These are phyloP conservation scores for Cheilinus undulatus DNA, from an alignment of 2,113 vertebrate genomes.

Conservation along the genomic window DNA sequence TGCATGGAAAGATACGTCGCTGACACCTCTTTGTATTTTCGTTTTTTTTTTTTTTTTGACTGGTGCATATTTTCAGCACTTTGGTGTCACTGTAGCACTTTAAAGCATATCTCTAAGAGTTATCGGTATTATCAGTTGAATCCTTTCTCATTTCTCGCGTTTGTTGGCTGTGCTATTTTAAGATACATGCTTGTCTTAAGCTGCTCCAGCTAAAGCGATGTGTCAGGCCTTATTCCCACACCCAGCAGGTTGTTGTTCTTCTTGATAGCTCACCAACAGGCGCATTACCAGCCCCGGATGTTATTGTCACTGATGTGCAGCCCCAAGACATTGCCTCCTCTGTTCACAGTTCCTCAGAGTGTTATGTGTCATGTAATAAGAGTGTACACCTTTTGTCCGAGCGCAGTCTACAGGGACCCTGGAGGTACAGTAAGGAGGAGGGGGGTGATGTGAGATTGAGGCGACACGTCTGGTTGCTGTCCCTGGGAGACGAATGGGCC, in stretches of 20 bases:
- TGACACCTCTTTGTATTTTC: conserved; percentile 39
- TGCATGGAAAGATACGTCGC: conserved; percentile 20
- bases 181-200: conserved; percentile 40
- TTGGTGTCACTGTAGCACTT: conserved; percentile 9
- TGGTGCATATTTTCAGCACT: conserved; percentile 36
- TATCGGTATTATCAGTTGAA: conserved; percentile 10
- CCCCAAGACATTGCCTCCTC: conserved; percentile 61
- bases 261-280: conserved; percentile 76
- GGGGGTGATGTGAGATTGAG: conserved; percentile 57
- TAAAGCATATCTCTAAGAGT: conserved; percentile 36
- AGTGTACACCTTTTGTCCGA: conserved; percentile 62
- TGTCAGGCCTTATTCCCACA: conserved; percentile 69
- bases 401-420: conserved; percentile 63
- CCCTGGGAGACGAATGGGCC: conserved; percentile 69
- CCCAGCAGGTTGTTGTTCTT: conserved; percentile 74
- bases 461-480: conserved; percentile 68
- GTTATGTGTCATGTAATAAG: conserved; percentile 74
- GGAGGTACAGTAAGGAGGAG: conserved; percentile 9
- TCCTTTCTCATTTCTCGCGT: conserved; percentile 16
- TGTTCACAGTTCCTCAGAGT: conserved; percentile 69
- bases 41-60: conserved; percentile 1
- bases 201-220: conserved; percentile 45
- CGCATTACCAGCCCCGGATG: conserved; percentile 61
- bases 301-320: conserved; percentile 76
- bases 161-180: conserved; percentile 39